Base-by-base conservation (phyloP, 1,140 invertebrate species). In the Euwallacea similis region DNA sequence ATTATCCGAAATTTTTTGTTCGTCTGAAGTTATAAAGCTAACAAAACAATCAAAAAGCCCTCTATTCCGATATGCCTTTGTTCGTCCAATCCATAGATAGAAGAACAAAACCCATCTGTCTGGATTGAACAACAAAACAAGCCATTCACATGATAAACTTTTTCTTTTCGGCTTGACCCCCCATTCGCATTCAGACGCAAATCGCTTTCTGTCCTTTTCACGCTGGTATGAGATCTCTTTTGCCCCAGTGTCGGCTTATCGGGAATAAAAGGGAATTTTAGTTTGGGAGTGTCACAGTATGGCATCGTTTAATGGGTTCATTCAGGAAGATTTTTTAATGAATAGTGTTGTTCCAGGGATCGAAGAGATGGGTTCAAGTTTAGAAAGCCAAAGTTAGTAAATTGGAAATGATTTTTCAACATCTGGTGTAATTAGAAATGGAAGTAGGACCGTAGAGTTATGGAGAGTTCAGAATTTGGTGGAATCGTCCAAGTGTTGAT, bases 131-230 rank as follows among this genome's bases (percentile, higher is more conserved):
- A 56, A 56, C 55, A 56, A 56, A 56, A 56, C 55, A 56, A 33
- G 11, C 46, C 55, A 56, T 56, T 56, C 55, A 56, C 55, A 56
- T 33, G 55, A 56, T 56, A 56, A 56, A 56, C 11, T 58, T 58
- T 58, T 58, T 58, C 21, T 21, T 58, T 33, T 58, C 21, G 55
- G 21, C 10, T 58, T 58, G 55, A 58, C 55, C 55, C 50, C 55
- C 10, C 55, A 58, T 58, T 58, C 55, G 55, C 21, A 58, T 58
- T 58, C 55, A 58, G 55, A 58, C 13, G 55, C 55, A 58, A 58
- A 58, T 58, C 55, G 55, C 55, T 9, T 33, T 58, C 55, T 33
- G 21, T 58, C 55, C 55, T 13, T 58, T 58, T 58, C 55, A 58
- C 55, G 55, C 55, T 15, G 55, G 10, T 33, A 11, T 58, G 55